Evolutionary conservation across 2,888 invertebrate species (phyloP), one percentile per base, ranked within the genome.

Genomic region (Morpho achilles): DNA sequence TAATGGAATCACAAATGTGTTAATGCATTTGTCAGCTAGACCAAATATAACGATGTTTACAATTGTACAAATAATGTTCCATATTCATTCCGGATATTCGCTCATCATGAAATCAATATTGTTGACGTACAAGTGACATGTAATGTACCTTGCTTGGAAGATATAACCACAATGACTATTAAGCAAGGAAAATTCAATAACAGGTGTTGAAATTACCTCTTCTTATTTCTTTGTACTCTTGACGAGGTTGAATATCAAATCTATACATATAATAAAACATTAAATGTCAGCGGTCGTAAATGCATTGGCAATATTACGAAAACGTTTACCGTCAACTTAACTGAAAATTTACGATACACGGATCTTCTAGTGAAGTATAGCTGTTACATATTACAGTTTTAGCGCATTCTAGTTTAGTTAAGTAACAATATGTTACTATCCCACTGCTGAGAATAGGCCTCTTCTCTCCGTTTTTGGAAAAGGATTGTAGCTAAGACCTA

Each of bases 161-260:
- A 54, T 54, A 48, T 43, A 41, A 43, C 23, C 22, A 41, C 9
- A 42, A 45, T 48, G 42, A 48, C 47, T 39, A 48, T 54, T 54
- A 47, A 10, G 43, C 43, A 48, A 43, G 42, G 41, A 54, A 42
- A 54, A 54, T 48, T 54, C 46, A 53, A 53, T 46, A 53, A 40
- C 53, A 42, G 23, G 23, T 54, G 23, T 54, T 40, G 54, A 42
- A 48, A 54, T 42, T 48, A 40, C 53, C 53, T 46, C 10, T 23
- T 39, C 52, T 22, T n/a, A 41, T 22, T 8, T 10, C 47, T 41
- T 54, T 54, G 54, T 54, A 41, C 41, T 48, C 48, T 41, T 54
- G 42, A 8, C 54, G n/a, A 41, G 41, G n/a, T n/a, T 41, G 7
- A 22, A 48, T n/a, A 39, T 32, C 23, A 49, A n/a, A 39, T n/a